These are phyloP conservation scores for Cephus cinctus DNA, from an alignment of 1,140 invertebrate species.

Conservation along the genomic window DNA sequence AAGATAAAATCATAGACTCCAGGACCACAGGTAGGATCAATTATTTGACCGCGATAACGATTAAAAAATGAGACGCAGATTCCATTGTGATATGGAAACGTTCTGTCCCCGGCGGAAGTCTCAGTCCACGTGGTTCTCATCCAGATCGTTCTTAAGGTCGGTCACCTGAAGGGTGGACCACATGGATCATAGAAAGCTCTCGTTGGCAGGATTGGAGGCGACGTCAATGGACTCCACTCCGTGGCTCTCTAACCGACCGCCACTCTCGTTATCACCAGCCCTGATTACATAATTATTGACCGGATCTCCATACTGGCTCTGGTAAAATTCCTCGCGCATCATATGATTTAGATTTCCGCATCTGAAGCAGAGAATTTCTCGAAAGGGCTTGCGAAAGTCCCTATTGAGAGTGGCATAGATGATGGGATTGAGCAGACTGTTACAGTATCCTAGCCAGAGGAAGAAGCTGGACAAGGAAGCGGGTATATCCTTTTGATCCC, in stretches of 20 bases:
- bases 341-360: conserved; percentile 86
- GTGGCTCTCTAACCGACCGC: conserved; percentile 28
- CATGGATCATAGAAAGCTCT: conserved; percentile 54
- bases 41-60: no score
- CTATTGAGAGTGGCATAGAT: conserved; percentile 91
- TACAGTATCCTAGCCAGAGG: conserved; percentile 92
- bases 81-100: no score
- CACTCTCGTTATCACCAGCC: conserved; percentile 33
- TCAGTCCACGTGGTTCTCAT: no score
- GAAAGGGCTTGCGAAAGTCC: conserved; percentile 91
- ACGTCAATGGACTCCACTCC: conserved; percentile 20
- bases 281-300: conserved; percentile 50
- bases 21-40: no score
- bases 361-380: conserved; percentile 85
- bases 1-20: no score
- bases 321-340: conserved; percentile 91
- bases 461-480: conserved; percentile 64
- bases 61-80: no score
- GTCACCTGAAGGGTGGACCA: no score
- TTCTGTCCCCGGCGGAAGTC: no score
- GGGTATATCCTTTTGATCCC: conserved; percentile 63
- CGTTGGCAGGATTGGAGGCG: conserved; percentile 38
- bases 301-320: conserved; percentile 86
- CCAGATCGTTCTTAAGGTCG: no score
- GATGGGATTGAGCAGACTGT: conserved; percentile 89